A percentile compares a stretch with the other conserved stretches of the same genome.
Evolutionary conservation across 2,888 invertebrate genomes (phyloP).

Genomic region (Pyrrhia umbra): DNA sequence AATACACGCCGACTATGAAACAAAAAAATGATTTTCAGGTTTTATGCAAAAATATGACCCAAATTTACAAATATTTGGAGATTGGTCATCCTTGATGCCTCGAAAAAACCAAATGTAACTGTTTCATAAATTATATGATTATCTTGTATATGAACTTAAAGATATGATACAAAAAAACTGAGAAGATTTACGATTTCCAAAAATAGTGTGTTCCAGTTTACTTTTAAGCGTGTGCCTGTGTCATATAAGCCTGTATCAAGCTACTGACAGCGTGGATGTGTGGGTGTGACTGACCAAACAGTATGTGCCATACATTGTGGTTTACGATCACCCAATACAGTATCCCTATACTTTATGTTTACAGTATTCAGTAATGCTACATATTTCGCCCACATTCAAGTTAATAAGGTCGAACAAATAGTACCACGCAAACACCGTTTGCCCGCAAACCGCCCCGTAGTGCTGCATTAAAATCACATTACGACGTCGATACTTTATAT

Average conservation of each 20-base stretch:
- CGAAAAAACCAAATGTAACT: too few relatives aligned
- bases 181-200: too few relatives aligned
- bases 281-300: not conserved
- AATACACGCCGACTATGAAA: not conserved
- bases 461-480: constrained; percentile 78
- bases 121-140: too few relatives aligned
- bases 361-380: constrained; percentile 28
- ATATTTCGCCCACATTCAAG: constrained; percentile 43
- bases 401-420: constrained; percentile 51
- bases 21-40: too few relatives aligned
- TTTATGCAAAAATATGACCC: too few relatives aligned
- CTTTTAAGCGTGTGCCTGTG: not conserved
- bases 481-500: constrained; percentile 70
- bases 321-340: not conserved
- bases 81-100: too few relatives aligned
- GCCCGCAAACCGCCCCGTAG: constrained; percentile 68
- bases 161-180: too few relatives aligned
- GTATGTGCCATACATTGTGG: not conserved
- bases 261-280: not conserved
- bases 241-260: not conserved
- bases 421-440: constrained; percentile 56
- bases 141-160: too few relatives aligned
- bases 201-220: too few relatives aligned
- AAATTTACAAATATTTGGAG: too few relatives aligned
- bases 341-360: constrained; percentile 21